A percentile compares a stretch with the other conserved stretches of the same genome.
These are phyloP conservation scores for Hepsetus odoe DNA, from an alignment of 2,113 vertebrate species.

Conservation along the genomic window DNA sequence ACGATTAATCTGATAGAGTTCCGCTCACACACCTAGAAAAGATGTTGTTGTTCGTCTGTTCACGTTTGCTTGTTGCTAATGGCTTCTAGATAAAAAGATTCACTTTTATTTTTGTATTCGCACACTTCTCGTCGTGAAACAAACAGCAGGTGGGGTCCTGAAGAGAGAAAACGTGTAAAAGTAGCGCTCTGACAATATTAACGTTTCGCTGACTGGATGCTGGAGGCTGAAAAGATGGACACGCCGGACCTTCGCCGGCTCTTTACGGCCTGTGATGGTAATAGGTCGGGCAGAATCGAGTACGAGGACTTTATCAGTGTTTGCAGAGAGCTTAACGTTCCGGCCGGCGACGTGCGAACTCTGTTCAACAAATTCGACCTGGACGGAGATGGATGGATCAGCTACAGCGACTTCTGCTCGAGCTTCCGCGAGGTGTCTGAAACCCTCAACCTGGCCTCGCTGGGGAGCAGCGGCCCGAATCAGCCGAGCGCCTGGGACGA, in stretches of 20 bases:
- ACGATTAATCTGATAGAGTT: not conserved
- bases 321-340: conserved; percentile 74
- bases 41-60: not conserved
- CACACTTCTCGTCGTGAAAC: not conserved
- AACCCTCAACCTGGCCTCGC: conserved; percentile 64
- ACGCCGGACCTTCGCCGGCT: conserved; percentile 65
- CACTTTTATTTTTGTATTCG: not conserved
- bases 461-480: conserved; percentile 39
- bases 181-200: too few relatives aligned
- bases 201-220: not conserved
- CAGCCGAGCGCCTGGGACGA: conserved; percentile 65
- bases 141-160: not conserved
- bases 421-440: conserved; percentile 75
- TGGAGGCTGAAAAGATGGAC: conserved; percentile 55
- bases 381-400: conserved; percentile 71
- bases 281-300: conserved; percentile 76
- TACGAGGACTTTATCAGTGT: conserved; percentile 74
- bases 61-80: not conserved
- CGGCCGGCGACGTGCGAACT: conserved; percentile 58
- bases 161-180: too few relatives aligned
- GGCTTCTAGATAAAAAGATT: not conserved
- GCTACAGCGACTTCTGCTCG: conserved; percentile 73
- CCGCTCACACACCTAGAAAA: too few relatives aligned
- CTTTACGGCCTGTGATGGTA: conserved; percentile 78
- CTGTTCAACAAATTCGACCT: conserved; percentile 76